phyloP scores from a whole-genome alignment of 2,888 invertebrate genomes.

The Formica aserva region DNA sequence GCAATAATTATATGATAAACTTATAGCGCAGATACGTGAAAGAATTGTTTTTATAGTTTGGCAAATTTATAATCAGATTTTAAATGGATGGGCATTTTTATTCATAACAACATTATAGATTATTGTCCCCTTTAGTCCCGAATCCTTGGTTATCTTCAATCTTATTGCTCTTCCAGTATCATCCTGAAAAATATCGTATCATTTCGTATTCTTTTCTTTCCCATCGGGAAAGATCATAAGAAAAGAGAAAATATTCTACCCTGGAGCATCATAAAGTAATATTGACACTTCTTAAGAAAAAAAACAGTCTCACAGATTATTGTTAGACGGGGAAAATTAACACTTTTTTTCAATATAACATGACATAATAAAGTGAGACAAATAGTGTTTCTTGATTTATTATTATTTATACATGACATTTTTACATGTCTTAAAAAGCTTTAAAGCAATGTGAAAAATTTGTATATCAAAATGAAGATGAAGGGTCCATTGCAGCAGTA shows the following conservation, averaged over 20 bases:
- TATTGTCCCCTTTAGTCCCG: not conserved
- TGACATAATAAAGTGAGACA: conserved; percentile 7
- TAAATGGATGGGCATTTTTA: not conserved
- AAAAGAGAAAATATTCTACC: conserved; percentile 27
- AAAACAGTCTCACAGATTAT: not conserved
- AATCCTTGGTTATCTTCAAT: conserved; percentile 15
- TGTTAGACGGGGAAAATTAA: not conserved
- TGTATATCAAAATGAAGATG: not conserved
- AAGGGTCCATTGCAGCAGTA: not conserved
- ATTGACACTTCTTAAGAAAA: conserved; percentile 18
- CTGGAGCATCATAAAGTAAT: conserved; percentile 32
- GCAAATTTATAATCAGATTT: not conserved
- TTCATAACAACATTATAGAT: not conserved
- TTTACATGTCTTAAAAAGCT: not conserved
- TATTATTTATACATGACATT: not conserved
- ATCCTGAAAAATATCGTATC: conserved; percentile 29
- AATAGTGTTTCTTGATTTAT: not conserved
- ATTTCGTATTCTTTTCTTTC: conserved; percentile 14
- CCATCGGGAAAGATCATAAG: not conserved
- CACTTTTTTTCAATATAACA: not conserved
- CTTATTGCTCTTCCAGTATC: not conserved
- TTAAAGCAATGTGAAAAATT: not conserved
- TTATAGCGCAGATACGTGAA: not conserved
- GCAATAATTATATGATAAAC: not conserved
- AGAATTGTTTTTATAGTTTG: not conserved